Base-by-base conservation (phyloP, 1,140 invertebrate species). In the Musca domestica region DNA sequence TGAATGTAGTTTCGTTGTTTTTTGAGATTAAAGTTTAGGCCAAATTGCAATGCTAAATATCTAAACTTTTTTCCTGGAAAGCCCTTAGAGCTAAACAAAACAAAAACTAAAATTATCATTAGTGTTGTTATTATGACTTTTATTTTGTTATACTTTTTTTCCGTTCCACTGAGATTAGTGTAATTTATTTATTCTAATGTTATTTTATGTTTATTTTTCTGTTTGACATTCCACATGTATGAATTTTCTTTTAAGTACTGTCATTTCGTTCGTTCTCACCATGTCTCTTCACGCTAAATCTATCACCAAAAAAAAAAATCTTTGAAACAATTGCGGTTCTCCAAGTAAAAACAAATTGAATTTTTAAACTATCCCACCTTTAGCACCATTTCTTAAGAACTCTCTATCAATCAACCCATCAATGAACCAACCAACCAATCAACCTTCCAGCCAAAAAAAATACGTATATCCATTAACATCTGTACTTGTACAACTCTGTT, bases 331-430 rank as follows among this genome's bases (percentile, higher is more conserved):
- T 41, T 41, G 34, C 34, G 34, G 34, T 41, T 41, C 34, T 41
- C 34, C 34, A 41, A 41, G 5, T 41, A 41, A 41, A 41, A 41
- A 41, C 34, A 41, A 41, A 4, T 30, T 3, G 9, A 12, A 41
- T 9, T 41, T 41, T 41, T 41, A 10, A 41, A 41, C 4, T 19
- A n/a, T 61, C 56, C 56, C 15, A 61, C 56, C 30, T 61, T 23
- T 61, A 61, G 56, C 56, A 61, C 56, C 17, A 41, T 41, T 41
- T 41, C 34, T 41, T 41, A 41, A 41, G 34, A 41, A n/a, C n/a
- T 41, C 34, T 5, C 34, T 41, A 41, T 41, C 34, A 41, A 7
- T 41, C 34, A 41, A 41, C 34, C 34, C 34, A 41, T 41, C 34
- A 41, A 41, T 41, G 34, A 41, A 41, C 34, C 34, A 61, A 34